Evolutionary conservation across 2,797 vertebrate genomes (phyloP), one percentile per base, ranked within the genome.

Genomic region (Geotrypetes seraphini): DNA sequence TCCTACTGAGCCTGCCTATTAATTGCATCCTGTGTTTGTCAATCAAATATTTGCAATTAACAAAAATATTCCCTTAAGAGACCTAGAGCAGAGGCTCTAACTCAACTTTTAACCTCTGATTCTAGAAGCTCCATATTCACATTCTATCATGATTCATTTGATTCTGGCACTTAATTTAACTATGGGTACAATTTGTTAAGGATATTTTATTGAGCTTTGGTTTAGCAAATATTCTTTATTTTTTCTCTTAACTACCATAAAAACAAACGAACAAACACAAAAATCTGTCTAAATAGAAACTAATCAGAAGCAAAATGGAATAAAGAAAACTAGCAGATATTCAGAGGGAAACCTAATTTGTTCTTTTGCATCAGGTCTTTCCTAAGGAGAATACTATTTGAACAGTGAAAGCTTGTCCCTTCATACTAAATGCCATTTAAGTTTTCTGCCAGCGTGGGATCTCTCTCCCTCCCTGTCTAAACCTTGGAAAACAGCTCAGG

Each of bases 21-120:
- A 96, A 97, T 94, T 96, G 90, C 88, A 87, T 86, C 83, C 83
- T 86, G 85, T 75, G 76, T 85, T 84, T 93, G 93, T 95, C 92
- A 97, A 92, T 96, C 92, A 96, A 91, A 85, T 75, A 83, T 82
- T 77, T 73, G 62, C 77, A 85, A 83, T 86, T 84, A 86, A 84
- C 77, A 79, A 82, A 81, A 84, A 82, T 79, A 83, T 81, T 81
- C 81, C 81, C 81, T 60, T 79, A 76, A 80, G 80, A 84, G 79
- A 78, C 72, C 36, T 64, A 67, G 55, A 75, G 48, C 69, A 62
- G 73, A 81, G 66, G 59, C 69, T 79, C 75, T 75, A 74, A 81
- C 69, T 70, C 66, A 66, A 75, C 66, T 75, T 75, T 75, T n/a
- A 70, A 75, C 71, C 66, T 73, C 70, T 60, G 66, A 73, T 72